Conservation (phyloP, 2,113 vertebrate genomes). For the Odobenus rosmarus region DNA sequence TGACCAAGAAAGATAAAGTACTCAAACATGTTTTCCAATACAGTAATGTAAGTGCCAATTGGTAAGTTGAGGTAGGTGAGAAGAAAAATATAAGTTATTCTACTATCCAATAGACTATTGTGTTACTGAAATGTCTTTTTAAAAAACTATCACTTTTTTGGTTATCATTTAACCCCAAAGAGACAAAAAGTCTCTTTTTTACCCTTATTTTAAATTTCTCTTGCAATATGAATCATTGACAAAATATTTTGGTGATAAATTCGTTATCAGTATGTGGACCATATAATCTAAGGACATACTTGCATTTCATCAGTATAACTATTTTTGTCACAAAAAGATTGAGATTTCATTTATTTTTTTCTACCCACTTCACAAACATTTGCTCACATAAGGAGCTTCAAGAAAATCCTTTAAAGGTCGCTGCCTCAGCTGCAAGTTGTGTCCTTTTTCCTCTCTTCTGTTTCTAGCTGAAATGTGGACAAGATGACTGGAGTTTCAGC, state of each 20-base stretch:
- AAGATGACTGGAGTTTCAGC: neutral
- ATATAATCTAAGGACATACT: neutral
- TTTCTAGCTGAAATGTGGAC: neutral
- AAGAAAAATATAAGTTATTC: neutral
- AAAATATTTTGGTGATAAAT: neutral
- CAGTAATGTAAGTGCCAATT: neutral
- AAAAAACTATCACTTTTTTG: neutral
- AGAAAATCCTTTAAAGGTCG: neutral
- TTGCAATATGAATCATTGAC: neutral
- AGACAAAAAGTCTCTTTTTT: neutral
- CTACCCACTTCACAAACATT: neutral
- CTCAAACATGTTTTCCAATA: neutral
- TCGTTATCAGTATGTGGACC: neutral
- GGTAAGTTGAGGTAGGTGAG: neutral
- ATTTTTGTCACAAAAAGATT: neutral
- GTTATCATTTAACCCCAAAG: neutral
- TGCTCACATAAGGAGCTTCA: neutral
- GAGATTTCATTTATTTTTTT: neutral
- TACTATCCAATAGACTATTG: neutral
- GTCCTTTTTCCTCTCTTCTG: neutral
- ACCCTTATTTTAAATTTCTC: neutral
- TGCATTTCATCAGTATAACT: neutral
- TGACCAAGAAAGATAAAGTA: neutral
- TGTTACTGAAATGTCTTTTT: neutral
- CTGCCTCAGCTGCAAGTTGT: neutral